A percentile compares a stretch with the other conserved stretches of the same genome.
phyloP scores from a whole-genome alignment of 2,888 invertebrate species.

The Hecatera dysodea region DNA sequence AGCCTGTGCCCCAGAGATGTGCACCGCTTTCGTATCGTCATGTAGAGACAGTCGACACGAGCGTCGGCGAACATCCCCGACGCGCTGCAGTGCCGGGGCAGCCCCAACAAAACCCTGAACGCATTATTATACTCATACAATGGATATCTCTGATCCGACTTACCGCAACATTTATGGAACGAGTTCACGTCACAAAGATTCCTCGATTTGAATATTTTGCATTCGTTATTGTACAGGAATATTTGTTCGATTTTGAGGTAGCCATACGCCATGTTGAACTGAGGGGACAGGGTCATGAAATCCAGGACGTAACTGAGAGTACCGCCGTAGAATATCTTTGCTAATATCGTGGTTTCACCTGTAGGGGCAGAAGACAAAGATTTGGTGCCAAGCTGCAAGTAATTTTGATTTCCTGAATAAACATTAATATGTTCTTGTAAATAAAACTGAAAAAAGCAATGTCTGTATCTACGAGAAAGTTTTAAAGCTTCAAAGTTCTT shows the following conservation, averaged over 20 bases:
- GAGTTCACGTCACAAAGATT: conserved; percentile 75
- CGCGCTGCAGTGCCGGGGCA: too few relatives aligned
- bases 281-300: conserved; percentile 82
- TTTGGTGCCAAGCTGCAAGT: background rate
- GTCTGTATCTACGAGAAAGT: too few relatives aligned
- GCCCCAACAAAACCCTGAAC: too few relatives aligned
- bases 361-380: conserved; percentile 52
- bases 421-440: too few relatives aligned
- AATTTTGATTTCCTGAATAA: too few relatives aligned
- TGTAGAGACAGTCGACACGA: too few relatives aligned
- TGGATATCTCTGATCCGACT: conserved; percentile 56
- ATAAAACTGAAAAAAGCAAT: too few relatives aligned
- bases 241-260: conserved; percentile 81
- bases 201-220: conserved; percentile 73
- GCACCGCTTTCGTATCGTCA: too few relatives aligned
- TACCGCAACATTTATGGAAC: conserved; percentile 85
- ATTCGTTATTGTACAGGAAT: conserved; percentile 84
- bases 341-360: conserved; percentile 84
- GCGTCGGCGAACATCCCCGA: too few relatives aligned
- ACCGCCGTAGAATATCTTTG: conserved; percentile 81
- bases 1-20: too few relatives aligned
- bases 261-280: conserved; percentile 84
- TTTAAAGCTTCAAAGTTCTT: too few relatives aligned
- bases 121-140: too few relatives aligned
- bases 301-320: conserved; percentile 71